Evolutionary conservation across 2,113 vertebrate genomes (phyloP), one percentile per base, ranked within the genome.

Genomic region (Mesoclemmys tuberculata): DNA sequence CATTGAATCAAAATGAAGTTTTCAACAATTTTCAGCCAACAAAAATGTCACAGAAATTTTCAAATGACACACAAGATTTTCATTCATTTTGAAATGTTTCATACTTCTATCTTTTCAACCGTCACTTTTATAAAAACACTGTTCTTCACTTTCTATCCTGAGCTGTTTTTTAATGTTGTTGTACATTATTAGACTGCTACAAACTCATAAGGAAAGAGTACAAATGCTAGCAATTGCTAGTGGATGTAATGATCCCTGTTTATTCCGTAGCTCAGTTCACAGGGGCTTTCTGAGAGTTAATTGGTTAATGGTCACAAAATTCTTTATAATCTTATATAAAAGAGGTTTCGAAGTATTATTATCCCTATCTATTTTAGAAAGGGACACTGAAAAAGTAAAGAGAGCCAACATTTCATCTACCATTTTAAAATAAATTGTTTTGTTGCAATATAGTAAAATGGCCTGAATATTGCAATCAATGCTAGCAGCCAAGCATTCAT

Each of bases 251-350:
- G 8, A 75, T 89, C 78, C 29, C 19, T 81, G 21, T 2, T 2
- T 93, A 87, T 71, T 27, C 79, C 92, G 44, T 94, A 78, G 49
- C 31, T 84, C 2, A 64, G 14, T 64, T 64, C 7, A 0, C 27
- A 6, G 10, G 49, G 29, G 71, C 87, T 78, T 10, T 61, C 41
- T 51, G 89, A 82, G 83, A 49, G 19, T 93, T 93, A 92, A 85
- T 90, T 80, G 84, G 90, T 84, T 90, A 75, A 51, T 51, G 38
- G 41, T 24, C 24, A 9, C n/a, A 41, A 64, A 68, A 6, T 74
- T 6, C 51, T 83, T 90, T 61, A 52, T 82, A 68, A 93, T 79
- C 90, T 80, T 87, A 94, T 26, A 88, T 80, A 14, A 71, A 93
- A 77, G 38, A 86, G 87, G 9, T 89, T 89, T 44, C 58, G 51